Conservation (phyloP, 1,140 invertebrate species). For the Drosophila sechellia region DNA sequence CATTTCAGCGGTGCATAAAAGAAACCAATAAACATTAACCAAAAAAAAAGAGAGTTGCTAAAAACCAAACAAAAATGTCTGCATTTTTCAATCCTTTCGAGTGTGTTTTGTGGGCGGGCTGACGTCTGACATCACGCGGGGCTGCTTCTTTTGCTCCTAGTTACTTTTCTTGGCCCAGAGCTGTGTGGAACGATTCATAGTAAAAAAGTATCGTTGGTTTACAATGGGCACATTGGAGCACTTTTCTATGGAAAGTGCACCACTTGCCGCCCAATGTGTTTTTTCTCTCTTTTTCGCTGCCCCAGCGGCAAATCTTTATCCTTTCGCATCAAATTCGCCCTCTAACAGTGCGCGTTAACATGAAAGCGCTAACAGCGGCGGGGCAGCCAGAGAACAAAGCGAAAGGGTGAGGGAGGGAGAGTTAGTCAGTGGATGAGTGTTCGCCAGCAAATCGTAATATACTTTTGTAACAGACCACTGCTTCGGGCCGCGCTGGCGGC, state of each 20-base stretch:
- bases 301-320: constrained; percentile 6
- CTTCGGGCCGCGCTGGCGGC: constrained; percentile 73
- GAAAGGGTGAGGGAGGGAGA: background rate
- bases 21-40: constrained; percentile 44
- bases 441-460: constrained; percentile 18
- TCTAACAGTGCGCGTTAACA: constrained; percentile 13
- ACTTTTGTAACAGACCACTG: constrained; percentile 36
- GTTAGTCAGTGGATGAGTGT: constrained; percentile 9
- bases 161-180: constrained; percentile 35
- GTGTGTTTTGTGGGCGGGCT: constrained; percentile 53
- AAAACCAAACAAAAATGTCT: constrained; percentile 36
- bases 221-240: background rate
- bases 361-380: constrained; percentile 15
- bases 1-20: constrained; percentile 39
- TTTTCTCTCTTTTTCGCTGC: background rate
- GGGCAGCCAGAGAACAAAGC: background rate
- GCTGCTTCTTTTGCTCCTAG: constrained; percentile 21
- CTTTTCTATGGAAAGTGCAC: background rate
- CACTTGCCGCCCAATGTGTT: background rate
- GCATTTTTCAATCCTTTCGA: constrained; percentile 59
- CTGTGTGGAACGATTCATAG: background rate
- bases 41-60: constrained; percentile 45
- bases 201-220: background rate
- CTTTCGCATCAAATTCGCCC: background rate
- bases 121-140: constrained; percentile 64